Evolutionary conservation across 1,140 invertebrate genomes (phyloP), one percentile per base, ranked within the genome.

Genomic region (Sarcophaga bullata): DNA sequence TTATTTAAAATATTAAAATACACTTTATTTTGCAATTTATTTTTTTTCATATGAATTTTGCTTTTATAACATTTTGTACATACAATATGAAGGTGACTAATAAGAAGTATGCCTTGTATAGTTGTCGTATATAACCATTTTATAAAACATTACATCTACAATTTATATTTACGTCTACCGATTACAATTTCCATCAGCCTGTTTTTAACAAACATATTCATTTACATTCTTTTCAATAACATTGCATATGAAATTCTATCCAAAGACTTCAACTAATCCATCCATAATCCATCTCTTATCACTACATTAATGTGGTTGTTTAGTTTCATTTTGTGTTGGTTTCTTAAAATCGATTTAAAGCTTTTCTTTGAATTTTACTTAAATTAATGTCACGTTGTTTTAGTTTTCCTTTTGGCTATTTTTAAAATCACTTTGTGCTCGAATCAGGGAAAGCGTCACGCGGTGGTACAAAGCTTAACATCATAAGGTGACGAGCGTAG

Each of bases 401-500:
- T 73, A 46, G 13, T 46, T 8, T 47, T 73, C 17, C 13, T 47
- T 54, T n/a, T 58, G 13, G 25, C 1, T 37, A 37, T 37, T 37
- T 37, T 37, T 37, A 4, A 68, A 68, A 46, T 82, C 85, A 88
- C 82, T 89, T 89, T 84, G 86, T 93, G 46, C 86, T 86, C 80
- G 93, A 91, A 84, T 96, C 95, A 17, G 96, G 96, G 86, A 94
- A 95, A 25, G 93, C 92, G 84, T 96, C 93, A 80, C 94, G 92
- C 0, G 95, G 91, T 5, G 96, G 95, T 83, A 93, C 91, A n/a
- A 96, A 91, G 85, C 94, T 95, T n/a, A 96, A 90, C 91, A 96
- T 93, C 93, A 96, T 94, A 46, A 95, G 92, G 86, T 97, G 95
- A 49, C 96, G 92, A 25, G 93, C 89, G 86, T 95, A 97, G 9